These are phyloP conservation scores for Aegypius monachus DNA, from an alignment of 2,113 vertebrate genomes.

Conservation along the genomic window DNA sequence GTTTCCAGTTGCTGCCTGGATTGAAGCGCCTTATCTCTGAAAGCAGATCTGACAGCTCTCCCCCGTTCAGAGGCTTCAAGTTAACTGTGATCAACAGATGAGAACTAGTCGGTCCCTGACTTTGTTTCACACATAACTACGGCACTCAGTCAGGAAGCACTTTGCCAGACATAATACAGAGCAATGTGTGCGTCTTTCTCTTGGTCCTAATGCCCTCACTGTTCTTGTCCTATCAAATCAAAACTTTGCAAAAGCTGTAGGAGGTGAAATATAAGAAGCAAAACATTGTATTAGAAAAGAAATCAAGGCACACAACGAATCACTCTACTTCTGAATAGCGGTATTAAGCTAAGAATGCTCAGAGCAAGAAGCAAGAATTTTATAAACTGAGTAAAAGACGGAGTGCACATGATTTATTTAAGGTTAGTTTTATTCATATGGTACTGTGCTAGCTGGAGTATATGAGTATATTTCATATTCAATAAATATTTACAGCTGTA, in stretches of 20 bases:
- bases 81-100: constrained; percentile 76
- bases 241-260: constrained; percentile 3
- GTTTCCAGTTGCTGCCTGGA: constrained; percentile 21
- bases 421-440: constrained; percentile 21
- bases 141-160: constrained; percentile 55
- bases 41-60: constrained; percentile 54
- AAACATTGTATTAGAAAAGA: neutral
- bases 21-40: neutral
- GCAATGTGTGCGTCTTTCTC: constrained; percentile 53
- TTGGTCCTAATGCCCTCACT: constrained; percentile 81
- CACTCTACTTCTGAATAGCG: neutral
- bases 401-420: constrained; percentile 20
- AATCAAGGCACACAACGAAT: neutral
- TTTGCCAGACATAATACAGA: constrained; percentile 73
- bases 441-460: constrained; percentile 6
- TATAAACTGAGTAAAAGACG: neutral
- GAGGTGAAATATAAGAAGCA: constrained; percentile 9
- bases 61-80: constrained; percentile 55
- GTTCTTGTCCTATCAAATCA: constrained; percentile 59
- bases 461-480: neutral
- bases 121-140: constrained; percentile 72
- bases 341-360: constrained; percentile 3
- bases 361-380: neutral
- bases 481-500: constrained; percentile 53
- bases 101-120: constrained; percentile 65